These are phyloP conservation scores for Quadroppia sp. DNA, from an alignment of 2,888 invertebrate species.

Conservation along the genomic window DNA sequence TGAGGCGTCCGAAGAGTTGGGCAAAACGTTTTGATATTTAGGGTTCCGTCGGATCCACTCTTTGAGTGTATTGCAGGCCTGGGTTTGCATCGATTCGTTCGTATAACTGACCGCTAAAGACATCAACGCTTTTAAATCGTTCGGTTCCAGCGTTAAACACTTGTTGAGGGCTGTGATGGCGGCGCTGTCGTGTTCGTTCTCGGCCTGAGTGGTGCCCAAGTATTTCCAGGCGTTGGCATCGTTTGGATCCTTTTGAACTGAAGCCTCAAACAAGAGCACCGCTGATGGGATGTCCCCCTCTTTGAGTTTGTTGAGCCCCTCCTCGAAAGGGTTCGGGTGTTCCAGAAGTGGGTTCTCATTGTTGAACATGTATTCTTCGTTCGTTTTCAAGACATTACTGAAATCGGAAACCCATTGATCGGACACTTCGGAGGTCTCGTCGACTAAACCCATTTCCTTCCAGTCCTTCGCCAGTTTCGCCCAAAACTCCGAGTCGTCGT, in stretches of 20 bases:
- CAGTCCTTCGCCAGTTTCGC: conserved; percentile 54
- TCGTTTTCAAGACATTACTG: background rate
- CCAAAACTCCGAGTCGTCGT: conserved; percentile 54
- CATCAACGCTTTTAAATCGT: conserved; percentile 77
- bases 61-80: conserved; percentile 74
- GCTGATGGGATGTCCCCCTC: conserved; percentile 91
- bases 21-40: conserved; percentile 70
- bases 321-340: conserved; percentile 71
- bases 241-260: conserved; percentile 73
- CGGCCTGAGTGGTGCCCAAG: conserved; percentile 86
- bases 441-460: conserved; percentile 56
- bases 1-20: background rate
- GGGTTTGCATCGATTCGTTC: conserved; percentile 87
- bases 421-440: background rate
- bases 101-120: conserved; percentile 89
- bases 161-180: conserved; percentile 86
- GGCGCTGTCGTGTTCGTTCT: conserved; percentile 92
- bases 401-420: background rate
- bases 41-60: conserved; percentile 66
- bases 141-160: conserved; percentile 72
- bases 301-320: conserved; percentile 74
- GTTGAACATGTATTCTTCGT: conserved; percentile 68
- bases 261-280: conserved; percentile 92
- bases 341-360: conserved; percentile 81
- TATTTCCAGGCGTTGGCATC: conserved; percentile 77